Evolutionary conservation across 2,888 invertebrate species (phyloP), one percentile per base, ranked within the genome.

Genomic region (Thereva unica): DNA sequence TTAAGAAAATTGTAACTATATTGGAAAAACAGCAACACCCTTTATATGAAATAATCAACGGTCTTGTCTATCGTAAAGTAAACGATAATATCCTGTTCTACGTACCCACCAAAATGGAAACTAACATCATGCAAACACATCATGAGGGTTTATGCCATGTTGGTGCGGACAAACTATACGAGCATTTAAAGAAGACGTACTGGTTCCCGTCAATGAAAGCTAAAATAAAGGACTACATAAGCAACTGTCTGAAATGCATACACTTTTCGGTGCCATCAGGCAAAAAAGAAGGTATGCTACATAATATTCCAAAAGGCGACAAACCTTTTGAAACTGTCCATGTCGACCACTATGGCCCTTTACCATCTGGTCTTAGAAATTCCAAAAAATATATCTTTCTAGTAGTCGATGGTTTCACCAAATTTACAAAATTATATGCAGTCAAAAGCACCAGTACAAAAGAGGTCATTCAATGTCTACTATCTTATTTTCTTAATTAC

Each of bases 141-240:
- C 69, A 70, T 47, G 64, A 68, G 9, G 66, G 69, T 8, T 7
- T 69, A 6, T 70, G 71, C 8, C 70, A 69, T 55, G 34, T 68
- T n/a, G 70, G 68, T 6, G 59, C 56, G 6, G 50, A 35, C 7
- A 69, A 71, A 52, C 40, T 49, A 6, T 66, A 38, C 12, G 63
- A 69, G 6, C 8, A 23, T 23, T 23, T 23, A 23, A 23, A 23
- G 23, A 23, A 23, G 2, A 23, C 23, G 23, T 23, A 23, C 69
- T 82, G 78, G 78, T 81, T 82, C 63, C 75, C 77, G 0, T 72
- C 73, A 6, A 77, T 81, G 77, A 71, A 72, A 44, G 54, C 66
- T 1, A 78, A 77, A 52, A 74, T 79, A 1, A 74, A 76, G 45
- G 72, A 77, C 44, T 80, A 82, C 66, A 76, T 81, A 5, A 67